Base-by-base conservation (phyloP, 2,113 vertebrate species). In the Mustela lutreola region DNA sequence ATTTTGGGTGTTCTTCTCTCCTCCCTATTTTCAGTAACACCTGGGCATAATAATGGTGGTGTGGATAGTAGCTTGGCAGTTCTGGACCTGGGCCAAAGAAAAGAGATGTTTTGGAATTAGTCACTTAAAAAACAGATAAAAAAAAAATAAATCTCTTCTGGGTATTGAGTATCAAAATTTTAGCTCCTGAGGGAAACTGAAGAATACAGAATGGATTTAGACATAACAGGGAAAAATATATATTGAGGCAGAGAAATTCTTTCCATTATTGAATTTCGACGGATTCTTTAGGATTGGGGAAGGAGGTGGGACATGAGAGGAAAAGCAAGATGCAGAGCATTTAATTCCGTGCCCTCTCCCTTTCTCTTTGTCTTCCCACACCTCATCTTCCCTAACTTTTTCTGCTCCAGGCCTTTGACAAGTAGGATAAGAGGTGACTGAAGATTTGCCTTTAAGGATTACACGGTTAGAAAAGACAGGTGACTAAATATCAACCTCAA, bases 321-420 rank as follows among this genome's bases (percentile, higher is more conserved):
- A 5, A 85, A 93, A 31, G 3, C 6, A 76, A 86, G 11, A 73
- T 7, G 28, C 5, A 26, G 11, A 42, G 5, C 8, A 31, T 42
- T 70, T 45, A 15, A 6, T 15, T 58, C 5, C 7, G 8, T 16
- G 31, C 1, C 5, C 9, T 86, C 19, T 16, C 0, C 8, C 14
- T 16, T 85, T 42, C 19, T 45, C 11, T n/a, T 21, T 70, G 0
- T 11, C 28, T 42, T 18, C 33, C 26, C 2, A 24, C 3, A 28
- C 18, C 15, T 26, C 0, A 3, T 31, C 24, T 58, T 39, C 8
- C 7, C 14, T 2, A 5, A 8, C 0, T 0, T 7, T 26, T 5
- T 11, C 4, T 42, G 3, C 5, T 16, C 58, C 14, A 22, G 26
- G 12, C 33, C 39, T 58, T 67, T 76, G 48, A 14, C 2, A 1